Base-by-base conservation (phyloP, 2,797 vertebrate genomes). In the Vipera ursinii region DNA sequence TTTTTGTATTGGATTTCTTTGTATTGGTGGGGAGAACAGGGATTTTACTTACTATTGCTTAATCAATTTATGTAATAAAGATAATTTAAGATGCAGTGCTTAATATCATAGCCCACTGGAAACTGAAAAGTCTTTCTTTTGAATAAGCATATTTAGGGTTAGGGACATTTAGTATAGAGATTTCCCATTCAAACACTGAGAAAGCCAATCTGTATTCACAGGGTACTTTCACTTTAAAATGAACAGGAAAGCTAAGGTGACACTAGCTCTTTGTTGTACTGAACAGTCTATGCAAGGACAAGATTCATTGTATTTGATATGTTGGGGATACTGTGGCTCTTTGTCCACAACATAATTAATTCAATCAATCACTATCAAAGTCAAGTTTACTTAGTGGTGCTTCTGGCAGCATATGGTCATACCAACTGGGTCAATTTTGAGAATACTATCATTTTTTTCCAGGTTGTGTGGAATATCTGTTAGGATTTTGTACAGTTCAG, bases 1-100 rank as follows among this genome's bases (percentile, higher is more conserved):
- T 32, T 48, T 90, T 96, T 94, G 55, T 57, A 82, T 38, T 91
- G 63, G 87, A 94, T 26, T 87, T 32, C 0, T 69, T 65, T 73
- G 1, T 44, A 22, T 38, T 6, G 32, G 15, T 44, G 56, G 90
- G 28, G 69, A 91, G 88, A 24, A 73, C 90, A 91, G 61, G 88
- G 55, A 92, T 60, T 57, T 56, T 48, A 26, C 6, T 6, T 28
- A 63, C 24, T 88, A 51, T 88, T 65, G 15, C 24, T 3, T 14
- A 53, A 90, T 88, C n/a, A 63, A 22, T 82, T 63, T 56, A 56
- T 90, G 10, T 28, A 82, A 3, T 28, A 53, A 78, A 5, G 85
- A 57, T 51, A n/a, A 56, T 86, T 78, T 73, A 89, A 22, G n/a
- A 20, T 73, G 48, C 63, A 89, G 63, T 73, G 17, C 8, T 22